phyloP scores from a whole-genome alignment of 2,113 vertebrate species.

The Gadus macrocephalus region DNA sequence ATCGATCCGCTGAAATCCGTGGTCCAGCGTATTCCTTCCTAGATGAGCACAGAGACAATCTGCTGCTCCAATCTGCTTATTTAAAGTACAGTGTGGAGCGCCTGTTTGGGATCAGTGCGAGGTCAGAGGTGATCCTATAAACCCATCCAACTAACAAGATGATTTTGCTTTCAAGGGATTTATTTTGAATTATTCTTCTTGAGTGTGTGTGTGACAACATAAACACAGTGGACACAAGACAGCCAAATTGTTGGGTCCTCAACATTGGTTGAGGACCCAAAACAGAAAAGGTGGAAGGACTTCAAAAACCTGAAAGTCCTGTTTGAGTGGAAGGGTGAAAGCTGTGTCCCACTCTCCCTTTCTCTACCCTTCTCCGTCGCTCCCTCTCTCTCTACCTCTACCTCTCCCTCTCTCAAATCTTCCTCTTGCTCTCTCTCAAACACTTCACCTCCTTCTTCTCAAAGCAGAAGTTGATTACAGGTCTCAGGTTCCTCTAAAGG shows the following conservation, averaged over 20 bases:
- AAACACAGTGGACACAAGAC: neutral
- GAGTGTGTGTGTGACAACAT: too few relatives aligned
- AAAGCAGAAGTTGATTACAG: conserved; percentile 31
- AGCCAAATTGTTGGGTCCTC: neutral
- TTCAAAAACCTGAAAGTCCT: conserved; percentile 63
- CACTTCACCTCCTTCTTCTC: too few relatives aligned
- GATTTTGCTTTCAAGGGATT: too few relatives aligned
- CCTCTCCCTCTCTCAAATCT: too few relatives aligned
- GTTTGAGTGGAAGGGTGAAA: conserved; percentile 46
- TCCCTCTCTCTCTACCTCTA: too few relatives aligned
- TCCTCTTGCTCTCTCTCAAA: neutral
- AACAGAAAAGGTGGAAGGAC: conserved; percentile 3
- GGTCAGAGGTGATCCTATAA: conserved; percentile 35
- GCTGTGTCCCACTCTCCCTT: neutral
- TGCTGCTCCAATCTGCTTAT: conserved; percentile 63
- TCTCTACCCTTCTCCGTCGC: neutral
- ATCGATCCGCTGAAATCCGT: neutral
- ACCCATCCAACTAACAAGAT: too few relatives aligned
- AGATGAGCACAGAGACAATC: conserved; percentile 57
- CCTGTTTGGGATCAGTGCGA: conserved; percentile 33
- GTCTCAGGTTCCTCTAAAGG: conserved; percentile 44
- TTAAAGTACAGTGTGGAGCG: conserved; percentile 42
- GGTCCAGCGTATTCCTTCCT: conserved; percentile 2
- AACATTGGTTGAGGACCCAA: conserved; percentile 5
- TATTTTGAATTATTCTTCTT: too few relatives aligned